phyloP scores from a whole-genome alignment of 1,140 invertebrate species.

The Zophobas morio region DNA sequence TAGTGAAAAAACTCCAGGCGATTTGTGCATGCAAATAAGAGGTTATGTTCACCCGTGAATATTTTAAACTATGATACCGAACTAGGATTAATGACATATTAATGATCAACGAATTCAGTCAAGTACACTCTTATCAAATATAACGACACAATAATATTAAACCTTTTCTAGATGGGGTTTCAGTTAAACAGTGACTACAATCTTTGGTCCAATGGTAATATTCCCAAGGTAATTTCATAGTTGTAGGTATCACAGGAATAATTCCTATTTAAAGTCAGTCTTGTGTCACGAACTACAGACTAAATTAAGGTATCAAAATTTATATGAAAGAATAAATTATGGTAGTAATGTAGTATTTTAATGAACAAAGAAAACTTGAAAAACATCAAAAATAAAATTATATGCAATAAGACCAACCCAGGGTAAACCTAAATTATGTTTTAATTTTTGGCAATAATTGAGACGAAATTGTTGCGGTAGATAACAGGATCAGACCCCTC shows the following conservation, averaged over 20 bases:
- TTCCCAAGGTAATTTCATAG: slow-evolving; percentile 77
- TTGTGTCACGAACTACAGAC: slow-evolving; percentile 32
- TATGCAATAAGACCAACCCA: too few relatives aligned
- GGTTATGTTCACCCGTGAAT: slow-evolving; percentile 66
- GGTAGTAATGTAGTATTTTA: slow-evolving; percentile 3
- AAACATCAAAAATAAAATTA: neutral
- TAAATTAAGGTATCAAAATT: too few relatives aligned
- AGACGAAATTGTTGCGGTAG: slow-evolving; percentile 58
- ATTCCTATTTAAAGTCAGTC: too few relatives aligned
- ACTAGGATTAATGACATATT: slow-evolving; percentile 68
- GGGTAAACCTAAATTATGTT: neutral
- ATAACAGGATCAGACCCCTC: slow-evolving; percentile 51
- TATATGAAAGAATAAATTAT: slow-evolving; percentile 58
- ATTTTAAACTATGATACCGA: slow-evolving; percentile 80
- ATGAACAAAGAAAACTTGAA: slow-evolving; percentile 4
- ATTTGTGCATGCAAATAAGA: neutral
- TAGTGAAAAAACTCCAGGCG: slow-evolving; percentile 12
- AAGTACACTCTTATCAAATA: slow-evolving; percentile 66
- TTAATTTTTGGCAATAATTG: slow-evolving; percentile 40
- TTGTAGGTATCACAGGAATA: neutral
- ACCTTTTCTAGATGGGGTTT: slow-evolving; percentile 81
- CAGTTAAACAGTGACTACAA: slow-evolving; percentile 82
- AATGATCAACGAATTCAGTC: slow-evolving; percentile 77
- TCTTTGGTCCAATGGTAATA: slow-evolving; percentile 86
- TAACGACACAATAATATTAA: slow-evolving; percentile 5